Evolutionary conservation across 2,113 vertebrate species (phyloP).

Genomic region (Chaetorhynchus papuensis): DNA sequence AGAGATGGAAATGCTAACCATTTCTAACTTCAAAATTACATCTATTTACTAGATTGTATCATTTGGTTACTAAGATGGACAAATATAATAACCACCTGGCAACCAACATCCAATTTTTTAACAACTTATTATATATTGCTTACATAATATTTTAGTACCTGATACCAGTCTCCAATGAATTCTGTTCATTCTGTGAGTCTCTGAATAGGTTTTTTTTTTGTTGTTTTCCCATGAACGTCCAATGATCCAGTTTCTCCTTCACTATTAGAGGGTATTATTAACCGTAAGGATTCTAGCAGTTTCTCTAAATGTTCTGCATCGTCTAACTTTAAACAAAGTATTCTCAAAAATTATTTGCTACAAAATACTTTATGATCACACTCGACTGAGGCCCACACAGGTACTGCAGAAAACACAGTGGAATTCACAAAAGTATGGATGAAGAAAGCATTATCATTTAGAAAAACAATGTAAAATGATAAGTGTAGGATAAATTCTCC

Average conservation of each 20-base stretch:
- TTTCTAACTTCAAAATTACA: neutral
- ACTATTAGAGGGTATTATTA: neutral
- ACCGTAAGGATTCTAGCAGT: neutral
- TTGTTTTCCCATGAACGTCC: neutral
- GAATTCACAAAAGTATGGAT: neutral
- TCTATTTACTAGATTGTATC: neutral
- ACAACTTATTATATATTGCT: neutral
- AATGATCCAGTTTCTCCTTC: neutral
- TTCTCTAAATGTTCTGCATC: neutral
- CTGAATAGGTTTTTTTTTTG: neutral
- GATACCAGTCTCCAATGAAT: neutral
- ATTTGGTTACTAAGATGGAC: neutral
- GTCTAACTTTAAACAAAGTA: neutral
- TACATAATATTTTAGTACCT: neutral
- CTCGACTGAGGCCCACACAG: neutral
- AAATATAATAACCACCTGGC: neutral
- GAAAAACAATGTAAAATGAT: neutral
- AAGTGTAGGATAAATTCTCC: neutral
- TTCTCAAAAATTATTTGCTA: neutral
- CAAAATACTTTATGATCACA: neutral
- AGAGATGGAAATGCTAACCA: neutral
- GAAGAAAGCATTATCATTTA: neutral
- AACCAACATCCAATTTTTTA: neutral
- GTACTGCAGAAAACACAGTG: neutral
- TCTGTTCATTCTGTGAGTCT: neutral